Evolutionary conservation across 37 sponge, comb jelly and placozoan species (phyloP).

Genomic region (Geodia barretti): DNA sequence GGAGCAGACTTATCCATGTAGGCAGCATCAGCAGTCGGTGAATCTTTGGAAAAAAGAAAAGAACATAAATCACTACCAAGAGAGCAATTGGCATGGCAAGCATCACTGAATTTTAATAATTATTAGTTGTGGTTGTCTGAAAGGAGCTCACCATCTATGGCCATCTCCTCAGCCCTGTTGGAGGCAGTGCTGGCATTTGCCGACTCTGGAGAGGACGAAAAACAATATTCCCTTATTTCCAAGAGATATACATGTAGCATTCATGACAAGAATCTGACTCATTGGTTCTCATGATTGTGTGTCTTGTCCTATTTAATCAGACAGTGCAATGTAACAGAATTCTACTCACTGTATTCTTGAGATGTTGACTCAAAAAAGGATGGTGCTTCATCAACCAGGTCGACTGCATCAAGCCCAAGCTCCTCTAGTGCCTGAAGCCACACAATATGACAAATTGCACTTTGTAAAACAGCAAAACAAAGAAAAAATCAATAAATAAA

Average conservation of each 20-base stretch:
- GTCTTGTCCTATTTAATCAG: neutral
- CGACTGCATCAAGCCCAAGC: constrained; percentile 39
- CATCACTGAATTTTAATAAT: too few relatives aligned
- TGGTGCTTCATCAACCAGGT: constrained; percentile 29
- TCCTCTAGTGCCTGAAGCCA: constrained; percentile 47
- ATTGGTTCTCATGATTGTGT: too few relatives aligned
- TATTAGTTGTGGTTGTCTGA: too few relatives aligned
- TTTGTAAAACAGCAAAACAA: too few relatives aligned
- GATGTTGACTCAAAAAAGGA: constrained; percentile 2
- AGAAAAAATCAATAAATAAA: too few relatives aligned
- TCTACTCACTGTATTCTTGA: neutral
- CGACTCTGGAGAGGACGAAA: neutral
- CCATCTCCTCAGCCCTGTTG: neutral
- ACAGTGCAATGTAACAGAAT: neutral
- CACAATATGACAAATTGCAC: neutral
- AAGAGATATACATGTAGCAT: neutral
- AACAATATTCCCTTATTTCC: neutral
- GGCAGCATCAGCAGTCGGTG: neutral
- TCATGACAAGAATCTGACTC: too few relatives aligned
- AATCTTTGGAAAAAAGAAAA: constrained; percentile 9
- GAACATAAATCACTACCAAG: constrained; percentile 16
- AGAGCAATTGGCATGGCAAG: neutral
- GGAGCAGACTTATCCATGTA: neutral
- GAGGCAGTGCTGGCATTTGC: neutral
- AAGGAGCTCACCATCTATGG: neutral